phyloP scores from a whole-genome alignment of 37 sponge, comb jelly and placozoan genomes.

The Halichondria panicea region DNA sequence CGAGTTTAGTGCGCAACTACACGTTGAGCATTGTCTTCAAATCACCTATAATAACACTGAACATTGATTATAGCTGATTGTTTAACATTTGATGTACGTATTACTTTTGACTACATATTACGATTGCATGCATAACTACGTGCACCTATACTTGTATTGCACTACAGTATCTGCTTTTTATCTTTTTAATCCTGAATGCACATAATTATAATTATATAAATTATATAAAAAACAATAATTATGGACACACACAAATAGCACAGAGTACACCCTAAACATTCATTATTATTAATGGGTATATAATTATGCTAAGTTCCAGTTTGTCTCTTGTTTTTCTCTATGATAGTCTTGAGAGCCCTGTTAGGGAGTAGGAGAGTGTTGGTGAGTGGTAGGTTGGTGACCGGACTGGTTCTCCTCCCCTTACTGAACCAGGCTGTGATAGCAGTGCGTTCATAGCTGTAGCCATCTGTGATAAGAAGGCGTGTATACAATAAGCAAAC shows the following conservation, averaged over 20 bases:
- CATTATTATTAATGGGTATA: not conserved
- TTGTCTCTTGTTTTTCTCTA: slow-evolving; percentile 1
- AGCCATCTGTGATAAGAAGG: slow-evolving; percentile 59
- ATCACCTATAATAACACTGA: too few species aligned
- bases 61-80: too few species aligned
- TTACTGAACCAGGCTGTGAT: slow-evolving; percentile 69
- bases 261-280: not conserved
- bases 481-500: not conserved
- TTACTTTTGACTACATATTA: too few species aligned
- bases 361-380: slow-evolving; percentile 62
- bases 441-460: slow-evolving; percentile 73
- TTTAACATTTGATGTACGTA: too few species aligned
- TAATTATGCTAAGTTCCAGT: not conserved
- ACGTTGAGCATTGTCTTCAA: slow-evolving; percentile 36
- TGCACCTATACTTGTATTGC: too few species aligned
- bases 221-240: not conserved
- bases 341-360: slow-evolving; percentile 42
- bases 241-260: not conserved
- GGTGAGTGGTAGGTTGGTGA: slow-evolving; percentile 74
- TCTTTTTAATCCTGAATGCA: too few species aligned
- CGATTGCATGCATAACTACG: too few species aligned
- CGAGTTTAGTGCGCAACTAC: slow-evolving; percentile 15
- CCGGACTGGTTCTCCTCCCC: slow-evolving; percentile 72
- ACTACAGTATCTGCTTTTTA: too few species aligned
- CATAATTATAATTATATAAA: too few species aligned